Conservation (phyloP, 1,140 invertebrate genomes). For the Tetragonula clypearis region DNA sequence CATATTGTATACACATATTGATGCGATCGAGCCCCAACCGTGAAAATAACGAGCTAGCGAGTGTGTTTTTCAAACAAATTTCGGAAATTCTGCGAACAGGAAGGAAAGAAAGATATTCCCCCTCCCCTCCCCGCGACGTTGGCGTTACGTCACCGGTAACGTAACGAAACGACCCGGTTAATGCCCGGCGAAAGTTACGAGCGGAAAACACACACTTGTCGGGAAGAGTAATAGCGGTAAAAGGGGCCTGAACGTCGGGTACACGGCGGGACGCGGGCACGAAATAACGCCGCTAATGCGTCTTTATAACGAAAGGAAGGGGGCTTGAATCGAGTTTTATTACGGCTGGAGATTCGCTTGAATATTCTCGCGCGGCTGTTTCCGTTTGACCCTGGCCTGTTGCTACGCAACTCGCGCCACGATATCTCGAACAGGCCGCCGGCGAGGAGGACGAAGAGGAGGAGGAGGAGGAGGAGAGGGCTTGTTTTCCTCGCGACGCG, state of each 20-base stretch:
- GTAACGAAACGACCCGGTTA: constrained; percentile 61
- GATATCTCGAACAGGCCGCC: constrained; percentile 2
- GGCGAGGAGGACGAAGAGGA: background rate
- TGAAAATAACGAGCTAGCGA: background rate
- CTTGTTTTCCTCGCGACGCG: constrained; percentile 25
- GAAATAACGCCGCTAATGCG: constrained; percentile 62
- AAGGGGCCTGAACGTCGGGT: constrained; percentile 28
- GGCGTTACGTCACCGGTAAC: constrained; percentile 1
- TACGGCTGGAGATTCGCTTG: constrained; percentile 59
- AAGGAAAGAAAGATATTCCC: too few species aligned
- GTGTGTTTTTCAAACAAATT: background rate
- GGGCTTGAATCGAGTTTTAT: constrained; percentile 64
- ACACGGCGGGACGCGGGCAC: constrained; percentile 15
- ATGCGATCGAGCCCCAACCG: background rate
- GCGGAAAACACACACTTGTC: constrained; percentile 57
- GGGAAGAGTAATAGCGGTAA: constrained; percentile 57
- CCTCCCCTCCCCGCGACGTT: background rate
- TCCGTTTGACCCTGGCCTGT: constrained; percentile 57
- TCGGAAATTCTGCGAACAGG: too few species aligned
- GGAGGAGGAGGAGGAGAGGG: background rate
- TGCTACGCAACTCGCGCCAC: constrained; percentile 56
- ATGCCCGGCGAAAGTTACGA: constrained; percentile 62
- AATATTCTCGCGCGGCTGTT: constrained; percentile 52
- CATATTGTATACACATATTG: background rate
- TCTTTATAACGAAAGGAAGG: constrained; percentile 57